Evolutionary conservation across 2,888 invertebrate genomes (phyloP), one percentile per base, ranked within the genome.

Genomic region (Stenodema calcarata): DNA sequence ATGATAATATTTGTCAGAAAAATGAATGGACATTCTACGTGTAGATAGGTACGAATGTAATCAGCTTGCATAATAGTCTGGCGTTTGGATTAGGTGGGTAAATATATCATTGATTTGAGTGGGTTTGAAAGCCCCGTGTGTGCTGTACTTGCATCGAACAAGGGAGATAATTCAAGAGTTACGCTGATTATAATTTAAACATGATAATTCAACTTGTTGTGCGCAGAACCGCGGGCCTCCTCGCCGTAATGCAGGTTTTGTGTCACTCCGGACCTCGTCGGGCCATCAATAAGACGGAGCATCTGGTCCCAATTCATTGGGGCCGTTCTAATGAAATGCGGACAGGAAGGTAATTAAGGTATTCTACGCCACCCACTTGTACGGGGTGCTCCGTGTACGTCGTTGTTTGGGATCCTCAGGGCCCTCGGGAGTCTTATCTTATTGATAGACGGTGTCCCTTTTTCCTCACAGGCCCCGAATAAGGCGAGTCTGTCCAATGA

Each of bases 281-380:
- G 27, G 69, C 69, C 11, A 73, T 73, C 73, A 73, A 73, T 73
- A 73, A 73, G 28, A 14, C 35, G 9, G n/a, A 18, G 35, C 54
- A 30, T 16, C 30, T 35, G 41, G 35, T 73, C 18, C n/a, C 3
- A 73, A 73, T 73, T 73, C 73, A 18, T 73, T 35, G 41, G n/a
- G 0, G 18, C n/a, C 41, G 35, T 73, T 73, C 35, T 4, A 35
- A 73, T 35, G 30, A 41, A 73, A 73, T 73, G 73, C 73, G 9
- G 18, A 73, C 73, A 7, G 35, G 16, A 18, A 28, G 35, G 73
- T 73, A 73, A 73, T 73, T 73, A 73, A 73, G 73, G 73, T 73
- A 73, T 73, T 73, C 73, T 73, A 73, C 35, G 73, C 73, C 73
- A 73, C 73, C 73, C 73, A 73, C 73, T 73, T 73, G 73, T 35